These are phyloP conservation scores for Maniola hyperantus DNA, from an alignment of 2,888 invertebrate species.

Conservation along the genomic window DNA sequence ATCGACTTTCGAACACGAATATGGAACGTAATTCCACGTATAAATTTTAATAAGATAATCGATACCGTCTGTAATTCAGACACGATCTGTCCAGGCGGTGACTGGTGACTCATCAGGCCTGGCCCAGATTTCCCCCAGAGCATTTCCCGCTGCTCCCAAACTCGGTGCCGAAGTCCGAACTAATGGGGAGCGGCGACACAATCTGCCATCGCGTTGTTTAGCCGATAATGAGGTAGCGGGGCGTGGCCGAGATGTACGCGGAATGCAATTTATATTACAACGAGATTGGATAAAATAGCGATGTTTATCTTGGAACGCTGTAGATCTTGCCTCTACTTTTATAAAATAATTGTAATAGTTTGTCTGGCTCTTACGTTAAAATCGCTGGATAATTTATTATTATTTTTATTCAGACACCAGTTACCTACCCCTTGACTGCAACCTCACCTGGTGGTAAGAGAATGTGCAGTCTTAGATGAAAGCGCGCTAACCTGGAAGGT, in stretches of 20 bases:
- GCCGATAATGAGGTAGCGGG: slow-evolving; percentile 32
- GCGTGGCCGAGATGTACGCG: slow-evolving; percentile 25
- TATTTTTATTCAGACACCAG: no score
- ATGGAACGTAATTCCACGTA: slow-evolving; percentile 1
- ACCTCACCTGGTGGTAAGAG: no score
- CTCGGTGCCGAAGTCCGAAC: slow-evolving; percentile 39
- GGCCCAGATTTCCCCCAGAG: slow-evolving; percentile 41
- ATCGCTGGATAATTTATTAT: not conserved
- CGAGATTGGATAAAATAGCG: slow-evolving; percentile 11
- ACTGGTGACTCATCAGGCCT: slow-evolving; percentile 35
- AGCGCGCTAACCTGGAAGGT: no score
- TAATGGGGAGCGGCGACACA: slow-evolving; percentile 40
- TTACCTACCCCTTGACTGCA: no score
- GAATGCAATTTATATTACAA: slow-evolving; percentile 23
- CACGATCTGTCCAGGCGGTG: slow-evolving; percentile 22
- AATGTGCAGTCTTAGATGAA: no score
- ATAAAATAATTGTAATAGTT: not conserved
- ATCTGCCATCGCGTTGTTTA: slow-evolving; percentile 38
- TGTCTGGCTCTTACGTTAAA: not conserved
- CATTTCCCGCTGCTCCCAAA: slow-evolving; percentile 41
- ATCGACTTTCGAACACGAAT: slow-evolving; percentile 8
- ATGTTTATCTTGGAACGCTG: slow-evolving; percentile 14
- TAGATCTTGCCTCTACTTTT: not conserved
- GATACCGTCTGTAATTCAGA: slow-evolving; percentile 29
- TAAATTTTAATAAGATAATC: slow-evolving; percentile 25